phyloP scores from a whole-genome alignment of 2,113 vertebrate species.

The Oryzias woworae region DNA sequence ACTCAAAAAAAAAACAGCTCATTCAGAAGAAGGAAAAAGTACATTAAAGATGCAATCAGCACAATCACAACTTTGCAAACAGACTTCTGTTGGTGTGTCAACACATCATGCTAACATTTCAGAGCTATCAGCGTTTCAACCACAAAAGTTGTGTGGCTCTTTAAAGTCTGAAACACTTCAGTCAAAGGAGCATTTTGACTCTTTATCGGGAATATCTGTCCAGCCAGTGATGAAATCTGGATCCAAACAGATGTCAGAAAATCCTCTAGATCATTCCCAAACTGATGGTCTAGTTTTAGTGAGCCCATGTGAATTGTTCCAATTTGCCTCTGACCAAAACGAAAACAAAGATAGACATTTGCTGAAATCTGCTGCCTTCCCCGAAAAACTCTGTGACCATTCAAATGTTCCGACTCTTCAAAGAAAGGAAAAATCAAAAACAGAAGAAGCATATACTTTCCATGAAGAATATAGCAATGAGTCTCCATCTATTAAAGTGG shows the following conservation, averaged over 20 bases:
- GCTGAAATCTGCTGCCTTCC: slow-evolving; percentile 10
- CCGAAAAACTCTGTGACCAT: slow-evolving; percentile 17
- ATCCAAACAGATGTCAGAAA: slow-evolving; percentile 22
- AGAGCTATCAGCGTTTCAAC: slow-evolving; percentile 16
- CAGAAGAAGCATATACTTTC: slow-evolving; percentile 24
- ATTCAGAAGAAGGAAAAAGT: slow-evolving; percentile 18
- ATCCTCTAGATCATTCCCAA: slow-evolving; percentile 26
- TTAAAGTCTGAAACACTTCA: slow-evolving; percentile 17
- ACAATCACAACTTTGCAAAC: slow-evolving; percentile 11
- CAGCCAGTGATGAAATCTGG: slow-evolving; percentile 21
- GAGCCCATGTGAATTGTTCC: slow-evolving; percentile 10
- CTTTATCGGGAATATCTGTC: not conserved
- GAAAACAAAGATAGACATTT: slow-evolving; percentile 12
- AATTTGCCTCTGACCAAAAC: slow-evolving; percentile 31
- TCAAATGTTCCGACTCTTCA: slow-evolving; percentile 5
- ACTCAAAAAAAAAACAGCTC: slow-evolving; percentile 8
- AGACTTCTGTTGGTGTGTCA: slow-evolving; percentile 10
- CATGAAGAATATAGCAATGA: slow-evolving; percentile 12
- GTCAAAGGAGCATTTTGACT: slow-evolving; percentile 9
- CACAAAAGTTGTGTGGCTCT: slow-evolving; percentile 17
- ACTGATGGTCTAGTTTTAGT: slow-evolving; percentile 14
- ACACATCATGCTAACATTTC: slow-evolving; percentile 11
- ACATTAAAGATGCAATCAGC: slow-evolving; percentile 10
- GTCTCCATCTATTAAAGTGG: slow-evolving; percentile 3
- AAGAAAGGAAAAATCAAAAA: slow-evolving; percentile 16